Base-by-base conservation (phyloP, 1,140 invertebrate genomes). In the Eufriesea mexicana region DNA sequence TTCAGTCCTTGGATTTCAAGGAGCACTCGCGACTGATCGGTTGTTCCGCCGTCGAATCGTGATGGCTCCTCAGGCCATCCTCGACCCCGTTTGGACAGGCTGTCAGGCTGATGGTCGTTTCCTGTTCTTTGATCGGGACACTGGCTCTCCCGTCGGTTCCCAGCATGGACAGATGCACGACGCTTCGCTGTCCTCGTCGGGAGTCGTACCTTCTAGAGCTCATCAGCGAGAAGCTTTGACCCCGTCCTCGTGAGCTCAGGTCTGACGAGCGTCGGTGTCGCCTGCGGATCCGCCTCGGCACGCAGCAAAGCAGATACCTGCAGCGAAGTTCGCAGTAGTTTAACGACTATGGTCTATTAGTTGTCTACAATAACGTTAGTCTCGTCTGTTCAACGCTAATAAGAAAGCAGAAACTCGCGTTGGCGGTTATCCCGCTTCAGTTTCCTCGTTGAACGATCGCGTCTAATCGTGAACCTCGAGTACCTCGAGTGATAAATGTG, bases 231-330 rank as follows among this genome's bases (percentile, higher is more conserved):
- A 91, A 87, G 79, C 92, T 93, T 54, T 92, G 90, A 10, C 88
- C 90, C 2, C 90, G 86, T 20, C 89, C 86, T 2, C 92, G 85
- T 0, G 91, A 92, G 28, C 85, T 89, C 12, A 89, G 62, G 9
- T 89, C 90, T 10, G 90, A 91, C 0, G 79, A 84, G 14, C 86
- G 88, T 51, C 90, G 88, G n/a, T 89, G 59, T 42, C 74, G 74
- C 23, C 74, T 86, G 59, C 79, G 62, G 79, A 89, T 76, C 68
- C 76, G 74, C 85, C 88, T 59, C 59, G 66, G 75, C 70, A 54
- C 23, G 68, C 88, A 93, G 64, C 92, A 93, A 2, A 92, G 75
- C 35, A 94, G 84, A 66, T 94, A 94, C 80, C 93, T 94, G 74
- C 25, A 51, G 28, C 35, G 75, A 86, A 77, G 71, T 86, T 79